These are phyloP conservation scores for Malurus melanocephalus DNA, from an alignment of 2,113 vertebrate species.

Conservation along the genomic window DNA sequence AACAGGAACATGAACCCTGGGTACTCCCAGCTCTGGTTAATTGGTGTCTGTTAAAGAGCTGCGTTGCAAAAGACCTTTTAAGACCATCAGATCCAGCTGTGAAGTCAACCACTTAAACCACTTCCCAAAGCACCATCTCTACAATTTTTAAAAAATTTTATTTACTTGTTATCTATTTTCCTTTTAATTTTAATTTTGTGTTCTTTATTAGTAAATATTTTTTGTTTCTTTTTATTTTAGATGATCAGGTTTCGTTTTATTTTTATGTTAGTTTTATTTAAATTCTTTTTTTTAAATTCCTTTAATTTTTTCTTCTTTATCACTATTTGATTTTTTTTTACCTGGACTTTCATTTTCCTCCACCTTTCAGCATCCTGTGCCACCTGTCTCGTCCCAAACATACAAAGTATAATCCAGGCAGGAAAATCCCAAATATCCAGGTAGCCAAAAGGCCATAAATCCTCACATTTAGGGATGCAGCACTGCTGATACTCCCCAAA, in stretches of 20 bases:
- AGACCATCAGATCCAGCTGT: background rate
- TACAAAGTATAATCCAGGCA: background rate
- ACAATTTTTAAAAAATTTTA: accelerated
- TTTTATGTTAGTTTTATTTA: background rate
- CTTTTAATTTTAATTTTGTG: background rate
- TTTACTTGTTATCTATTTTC: background rate
- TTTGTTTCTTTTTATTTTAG: accelerated
- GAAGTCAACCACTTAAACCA: background rate
- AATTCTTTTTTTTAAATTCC: background rate
- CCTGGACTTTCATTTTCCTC: background rate
- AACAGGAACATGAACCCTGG: background rate
- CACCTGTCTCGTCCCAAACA: background rate
- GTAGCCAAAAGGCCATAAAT: background rate
- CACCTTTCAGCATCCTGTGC: background rate
- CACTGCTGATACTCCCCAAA: background rate
- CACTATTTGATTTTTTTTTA: background rate
- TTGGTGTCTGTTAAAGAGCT: background rate
- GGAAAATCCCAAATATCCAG: background rate
- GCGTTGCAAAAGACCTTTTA: background rate
- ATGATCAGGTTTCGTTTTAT: background rate
- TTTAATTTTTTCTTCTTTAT: background rate
- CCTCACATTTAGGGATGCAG: background rate
- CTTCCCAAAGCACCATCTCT: background rate
- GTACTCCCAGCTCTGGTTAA: background rate
- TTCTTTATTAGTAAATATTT: background rate